Conservation (phyloP, 2,113 vertebrate genomes). For the Pollimyrus isidori region DNA sequence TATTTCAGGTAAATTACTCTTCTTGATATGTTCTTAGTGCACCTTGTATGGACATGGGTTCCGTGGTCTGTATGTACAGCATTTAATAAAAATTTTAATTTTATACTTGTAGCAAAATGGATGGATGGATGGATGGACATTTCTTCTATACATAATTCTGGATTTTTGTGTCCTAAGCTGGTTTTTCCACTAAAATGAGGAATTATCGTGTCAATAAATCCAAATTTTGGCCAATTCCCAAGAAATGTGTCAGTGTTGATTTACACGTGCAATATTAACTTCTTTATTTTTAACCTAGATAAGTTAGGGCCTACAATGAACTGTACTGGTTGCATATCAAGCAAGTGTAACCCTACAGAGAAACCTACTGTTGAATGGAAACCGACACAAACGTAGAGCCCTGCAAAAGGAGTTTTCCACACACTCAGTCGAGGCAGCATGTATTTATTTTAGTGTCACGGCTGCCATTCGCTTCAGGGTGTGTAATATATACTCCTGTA, state of each 20-base stretch:
- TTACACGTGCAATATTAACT: not conserved
- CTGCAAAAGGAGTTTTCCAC: not conserved
- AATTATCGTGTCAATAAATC: not conserved
- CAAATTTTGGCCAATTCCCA: not conserved
- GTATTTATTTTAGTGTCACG: not conserved
- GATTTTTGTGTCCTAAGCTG: not conserved
- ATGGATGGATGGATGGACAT: not conserved
- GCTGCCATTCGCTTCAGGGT: not conserved
- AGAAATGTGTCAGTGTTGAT: not conserved
- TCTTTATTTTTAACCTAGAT: not conserved
- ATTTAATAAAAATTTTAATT: not conserved
- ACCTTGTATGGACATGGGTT: not conserved
- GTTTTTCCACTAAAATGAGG: not conserved
- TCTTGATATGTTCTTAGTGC: not conserved
- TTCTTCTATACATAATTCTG: not conserved
- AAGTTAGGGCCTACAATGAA: not conserved
- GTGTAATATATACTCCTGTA: not conserved
- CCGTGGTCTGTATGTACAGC: not conserved
- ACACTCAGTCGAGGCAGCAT: not conserved
- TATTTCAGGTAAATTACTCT: constrained; percentile 1
- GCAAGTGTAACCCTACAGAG: not conserved
- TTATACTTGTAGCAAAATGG: not conserved
- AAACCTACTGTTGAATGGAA: not conserved
- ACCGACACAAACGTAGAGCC: not conserved
- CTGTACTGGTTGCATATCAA: not conserved